phyloP scores from a whole-genome alignment of 2,888 invertebrate species.

The Oscheius sp. region DNA sequence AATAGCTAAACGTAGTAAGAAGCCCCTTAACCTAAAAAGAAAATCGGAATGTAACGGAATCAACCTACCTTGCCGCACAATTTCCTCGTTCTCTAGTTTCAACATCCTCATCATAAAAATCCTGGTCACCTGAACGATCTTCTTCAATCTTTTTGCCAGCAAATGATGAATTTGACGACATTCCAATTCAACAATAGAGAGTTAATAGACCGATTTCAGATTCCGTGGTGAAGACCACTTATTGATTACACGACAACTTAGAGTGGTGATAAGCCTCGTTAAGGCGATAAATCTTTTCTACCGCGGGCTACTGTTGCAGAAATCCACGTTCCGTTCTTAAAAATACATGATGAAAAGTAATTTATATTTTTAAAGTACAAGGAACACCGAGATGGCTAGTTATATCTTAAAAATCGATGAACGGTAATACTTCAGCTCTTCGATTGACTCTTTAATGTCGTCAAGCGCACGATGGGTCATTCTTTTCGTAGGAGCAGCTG shows the following conservation, averaged over 20 bases:
- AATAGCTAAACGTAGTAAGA: slow-evolving; percentile 34
- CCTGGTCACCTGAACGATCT: neutral
- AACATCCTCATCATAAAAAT: slow-evolving; percentile 8
- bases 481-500: slow-evolving; percentile 68
- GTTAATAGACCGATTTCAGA: neutral
- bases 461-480: slow-evolving; percentile 74
- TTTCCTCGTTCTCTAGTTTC: slow-evolving; percentile 3
- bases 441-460: slow-evolving; percentile 78
- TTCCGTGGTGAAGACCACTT: neutral
- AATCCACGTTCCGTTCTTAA: no score
- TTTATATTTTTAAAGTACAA: no score
- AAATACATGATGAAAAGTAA: no score
- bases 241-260: slow-evolving; percentile 10
- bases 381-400: no score
- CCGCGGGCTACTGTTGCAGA: neutral
- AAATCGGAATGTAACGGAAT: neutral
- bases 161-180: neutral
- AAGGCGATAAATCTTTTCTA: slow-evolving; percentile 2
- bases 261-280: neutral
- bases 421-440: slow-evolving; percentile 84
- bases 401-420: slow-evolving; percentile 75
- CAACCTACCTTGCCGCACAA: slow-evolving; percentile 16
- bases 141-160: neutral
- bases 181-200: neutral
- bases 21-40: slow-evolving; percentile 32